Evolutionary conservation across 2,888 invertebrate species (phyloP), one percentile per base, ranked within the genome.

Genomic region (Apamea monoglypha): DNA sequence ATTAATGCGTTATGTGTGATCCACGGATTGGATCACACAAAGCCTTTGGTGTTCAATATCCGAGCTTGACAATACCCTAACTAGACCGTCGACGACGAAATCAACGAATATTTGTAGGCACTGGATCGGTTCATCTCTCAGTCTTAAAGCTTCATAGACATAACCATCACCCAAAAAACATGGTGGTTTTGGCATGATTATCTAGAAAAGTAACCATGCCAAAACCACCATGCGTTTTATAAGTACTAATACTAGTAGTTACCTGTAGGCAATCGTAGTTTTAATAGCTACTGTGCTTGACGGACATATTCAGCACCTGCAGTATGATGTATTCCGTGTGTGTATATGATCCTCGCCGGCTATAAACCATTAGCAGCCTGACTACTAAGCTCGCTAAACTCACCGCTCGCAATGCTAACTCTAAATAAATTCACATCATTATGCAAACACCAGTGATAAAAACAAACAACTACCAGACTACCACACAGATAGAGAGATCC

Each of bases 361-460:
- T 36, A 47, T 59, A 63, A 61, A 56, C 36, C 21, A 82, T 71
- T 63, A 72, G 25, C 56, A 32, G 10, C n/a, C 18, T 40, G 10
- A 53, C 25, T 32, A 53, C 36, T 71, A 79, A 73, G 73, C 50
- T 59, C 14, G 44, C 59, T 83, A 79, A 70, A 50, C 59, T 63
- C 59, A 70, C 59, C 14, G n/a, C 47, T 50, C 44, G 18, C 56
- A 67, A 66, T 59, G 67, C 50, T n/a, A 78, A 64, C 74, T 47
- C n/a, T n/a, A 47, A 68, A 85, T 64, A 53, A 75, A 82, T 84
- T 81, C 81, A 81, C 70, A 59, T 76, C 73, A 85, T 82, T 82
- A 85, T 84, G 75, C 70, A 82, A 84, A 85, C 61, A 40, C 36
- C 56, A 75, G 68, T 63, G 69, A 83, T 86, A 85, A 85, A 86